Base-by-base conservation (phyloP, 2,888 invertebrate species). In the Cybosia mesomella region DNA sequence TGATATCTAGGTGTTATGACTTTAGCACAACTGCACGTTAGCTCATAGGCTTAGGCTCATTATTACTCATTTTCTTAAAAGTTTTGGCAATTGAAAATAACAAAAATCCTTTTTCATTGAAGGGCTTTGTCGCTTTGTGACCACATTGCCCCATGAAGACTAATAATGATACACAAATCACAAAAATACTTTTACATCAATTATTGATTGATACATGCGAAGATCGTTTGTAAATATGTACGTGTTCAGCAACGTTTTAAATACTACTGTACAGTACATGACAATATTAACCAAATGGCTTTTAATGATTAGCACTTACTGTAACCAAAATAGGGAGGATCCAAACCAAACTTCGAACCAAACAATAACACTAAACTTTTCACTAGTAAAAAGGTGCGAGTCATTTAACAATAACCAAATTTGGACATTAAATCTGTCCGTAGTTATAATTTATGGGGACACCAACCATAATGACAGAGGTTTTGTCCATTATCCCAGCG, bases 401-500 rank as follows among this genome's bases (percentile, higher is more conserved):
- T 77, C 78, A 81, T 80, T 83, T 76, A 84, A 83, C 86, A 84
- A 84, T 83, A 83, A 83, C 85, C 79, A 80, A 85, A 87, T 85
- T 85, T 77, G 81, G 74, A 79, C 82, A 80, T 85, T 82, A 87
- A 89, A 84, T 81, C 80, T 83, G 83, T 78, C 83, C 66, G 73
- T 74, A 68, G 75, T 82, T 86, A 88, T 87, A 89, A 90, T 87
- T 84, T 86, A 86, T 82, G 82, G 80, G 80, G 79, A 82, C 77
- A 83, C 83, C 77, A 75, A 77, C 81, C 82, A 84, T 87, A 89
- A 89, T 88, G 85, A 86, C 88, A 83, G 84, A 89, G 90, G 91
- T 89, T 89, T 87, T 89, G 88, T 87, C 87, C 89, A 91, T 92
- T 92, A 92, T 89, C 89, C 75, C 68, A 32, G 67, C 73, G 77